Evolutionary conservation across 2,888 invertebrate species (phyloP).

Genomic region (Cephus pygmeus): DNA sequence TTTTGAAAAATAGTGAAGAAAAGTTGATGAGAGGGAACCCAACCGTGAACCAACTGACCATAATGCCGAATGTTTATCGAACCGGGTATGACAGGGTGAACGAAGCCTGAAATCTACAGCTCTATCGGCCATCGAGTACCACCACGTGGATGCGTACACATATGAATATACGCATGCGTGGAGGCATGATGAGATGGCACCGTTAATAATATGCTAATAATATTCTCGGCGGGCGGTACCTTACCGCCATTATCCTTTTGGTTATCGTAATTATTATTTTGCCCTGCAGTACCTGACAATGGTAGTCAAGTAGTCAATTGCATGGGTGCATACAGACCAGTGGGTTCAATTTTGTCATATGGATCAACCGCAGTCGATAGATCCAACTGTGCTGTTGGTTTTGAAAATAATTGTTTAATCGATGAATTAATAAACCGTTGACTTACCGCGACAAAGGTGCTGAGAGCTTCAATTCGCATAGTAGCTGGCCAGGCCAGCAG

Average conservation of each 20-base stretch:
- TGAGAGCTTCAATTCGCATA: slow-evolving; percentile 83
- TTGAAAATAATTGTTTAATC: too few species aligned
- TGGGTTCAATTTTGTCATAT: too few species aligned
- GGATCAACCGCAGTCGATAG: too few species aligned
- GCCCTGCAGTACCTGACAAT: too few species aligned
- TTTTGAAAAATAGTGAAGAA: too few species aligned
- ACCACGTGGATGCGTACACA: not conserved
- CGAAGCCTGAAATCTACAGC: slow-evolving; percentile 28
- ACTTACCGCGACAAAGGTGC: slow-evolving; percentile 83
- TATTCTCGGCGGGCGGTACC: slow-evolving; percentile 31
- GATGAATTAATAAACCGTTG: not conserved
- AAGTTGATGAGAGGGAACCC: slow-evolving; percentile 9
- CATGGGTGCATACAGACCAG: too few species aligned
- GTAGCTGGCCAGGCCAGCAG: slow-evolving; percentile 76
- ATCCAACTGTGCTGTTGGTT: too few species aligned
- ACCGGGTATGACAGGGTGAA: slow-evolving; percentile 26
- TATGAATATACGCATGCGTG: too few species aligned
- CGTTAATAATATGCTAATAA: slow-evolving; percentile 40
- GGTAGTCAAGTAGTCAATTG: too few species aligned
- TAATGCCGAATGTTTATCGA: slow-evolving; percentile 29
- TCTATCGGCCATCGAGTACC: slow-evolving; percentile 19
- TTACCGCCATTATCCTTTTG: slow-evolving; percentile 32
- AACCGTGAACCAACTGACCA: slow-evolving; percentile 6
- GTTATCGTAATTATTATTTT: slow-evolving; percentile 34
- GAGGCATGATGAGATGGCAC: not conserved